Evolutionary conservation across 1,140 invertebrate species (phyloP).

Genomic region (Laupala kohalensis): DNA sequence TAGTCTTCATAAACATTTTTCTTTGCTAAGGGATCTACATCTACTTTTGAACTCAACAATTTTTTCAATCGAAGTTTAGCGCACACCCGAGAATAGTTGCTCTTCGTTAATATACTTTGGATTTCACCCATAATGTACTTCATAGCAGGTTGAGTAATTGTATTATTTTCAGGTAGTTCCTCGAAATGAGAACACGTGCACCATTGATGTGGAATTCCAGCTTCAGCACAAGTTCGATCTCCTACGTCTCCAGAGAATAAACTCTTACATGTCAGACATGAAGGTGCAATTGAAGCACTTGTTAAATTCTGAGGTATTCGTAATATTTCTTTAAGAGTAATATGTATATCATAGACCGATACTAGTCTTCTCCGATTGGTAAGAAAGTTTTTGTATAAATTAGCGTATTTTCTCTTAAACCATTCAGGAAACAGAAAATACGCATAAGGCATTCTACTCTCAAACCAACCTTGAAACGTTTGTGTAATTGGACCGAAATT

Average conservation of each 20-base stretch:
- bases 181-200: constrained; percentile 52
- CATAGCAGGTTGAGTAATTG: constrained; percentile 27
- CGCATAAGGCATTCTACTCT: constrained; percentile 78
- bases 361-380: constrained; percentile 61
- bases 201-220: constrained; percentile 59
- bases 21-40: constrained; percentile 17
- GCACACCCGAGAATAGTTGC: constrained; percentile 21
- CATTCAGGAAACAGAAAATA: constrained; percentile 62
- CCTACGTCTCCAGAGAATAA: constrained; percentile 47
- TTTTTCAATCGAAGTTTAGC: constrained; percentile 33
- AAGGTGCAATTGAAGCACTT: background rate
- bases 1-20: constrained; percentile 25
- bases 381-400: constrained; percentile 48
- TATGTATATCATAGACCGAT: constrained; percentile 74
- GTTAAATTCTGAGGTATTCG: background rate
- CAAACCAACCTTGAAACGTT: constrained; percentile 74
- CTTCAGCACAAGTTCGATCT: constrained; percentile 53
- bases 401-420: constrained; percentile 46
- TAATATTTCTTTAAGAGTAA: constrained; percentile 41
- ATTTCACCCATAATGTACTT: constrained; percentile 30
- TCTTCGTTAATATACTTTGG: constrained; percentile 23
- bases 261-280: constrained; percentile 48
- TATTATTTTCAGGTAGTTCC: constrained; percentile 27
- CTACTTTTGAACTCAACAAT: constrained; percentile 30
- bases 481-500: constrained; percentile 65